Conservation (phyloP, 2,113 vertebrate species). For the Hipposideros armiger region DNA sequence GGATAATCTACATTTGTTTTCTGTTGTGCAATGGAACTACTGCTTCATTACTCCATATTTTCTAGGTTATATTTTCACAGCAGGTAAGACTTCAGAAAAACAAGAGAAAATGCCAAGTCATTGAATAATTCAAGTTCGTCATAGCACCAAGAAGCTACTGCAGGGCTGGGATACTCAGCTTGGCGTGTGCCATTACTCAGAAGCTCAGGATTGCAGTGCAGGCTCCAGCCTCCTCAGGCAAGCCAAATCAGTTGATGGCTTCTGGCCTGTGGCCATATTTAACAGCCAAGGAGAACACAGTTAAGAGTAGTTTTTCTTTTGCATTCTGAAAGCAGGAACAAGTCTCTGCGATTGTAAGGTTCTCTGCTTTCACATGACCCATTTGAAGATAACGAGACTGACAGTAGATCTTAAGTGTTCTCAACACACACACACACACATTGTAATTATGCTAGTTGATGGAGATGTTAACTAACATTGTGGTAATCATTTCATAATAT, state of each 20-base stretch:
- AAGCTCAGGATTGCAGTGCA: background rate
- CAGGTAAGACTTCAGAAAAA: slow-evolving; percentile 64
- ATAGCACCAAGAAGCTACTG: slow-evolving; percentile 62
- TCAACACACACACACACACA: background rate
- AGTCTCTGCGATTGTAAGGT: slow-evolving; percentile 31
- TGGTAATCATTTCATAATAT: background rate
- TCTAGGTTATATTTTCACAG: background rate
- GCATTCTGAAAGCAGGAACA: slow-evolving; percentile 29
- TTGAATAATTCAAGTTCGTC: slow-evolving; percentile 83
- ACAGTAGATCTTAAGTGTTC: background rate
- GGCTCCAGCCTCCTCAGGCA: background rate
- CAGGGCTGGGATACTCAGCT: slow-evolving; percentile 56
- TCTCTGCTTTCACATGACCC: slow-evolving; percentile 68
- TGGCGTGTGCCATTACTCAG: slow-evolving; percentile 66
- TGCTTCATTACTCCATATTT: background rate
- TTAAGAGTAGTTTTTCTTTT: slow-evolving; percentile 68
- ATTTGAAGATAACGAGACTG: slow-evolving; percentile 56
- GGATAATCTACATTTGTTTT: background rate
- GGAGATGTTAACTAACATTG: background rate
- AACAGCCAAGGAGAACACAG: background rate
- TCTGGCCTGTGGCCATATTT: slow-evolving; percentile 56
- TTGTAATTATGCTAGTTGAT: background rate
- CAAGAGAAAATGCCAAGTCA: slow-evolving; percentile 72
- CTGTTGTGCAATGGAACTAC: background rate
- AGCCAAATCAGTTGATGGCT: slow-evolving; percentile 22